Conservation (phyloP, 1,140 invertebrate genomes). For the Ceratoteleas bidentatus region DNA sequence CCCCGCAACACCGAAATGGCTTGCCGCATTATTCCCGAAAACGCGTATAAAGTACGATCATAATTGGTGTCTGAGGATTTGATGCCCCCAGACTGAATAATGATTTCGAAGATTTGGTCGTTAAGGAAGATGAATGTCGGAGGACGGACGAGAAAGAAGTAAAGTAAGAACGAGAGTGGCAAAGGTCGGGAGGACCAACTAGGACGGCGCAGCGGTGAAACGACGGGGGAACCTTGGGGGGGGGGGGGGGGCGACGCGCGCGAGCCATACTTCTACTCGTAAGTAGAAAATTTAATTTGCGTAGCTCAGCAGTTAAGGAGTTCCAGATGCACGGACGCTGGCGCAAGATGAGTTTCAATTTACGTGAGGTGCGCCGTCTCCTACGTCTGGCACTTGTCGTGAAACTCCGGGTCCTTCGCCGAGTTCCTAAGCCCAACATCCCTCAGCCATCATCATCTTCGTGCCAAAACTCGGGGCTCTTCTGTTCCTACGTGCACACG, state of each 20-base stretch:
- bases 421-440: constrained; percentile 64
- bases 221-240: no score
- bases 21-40: not conserved
- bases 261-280: constrained; percentile 69
- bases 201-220: no score
- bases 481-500: no score
- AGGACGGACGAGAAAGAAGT: constrained; percentile 34
- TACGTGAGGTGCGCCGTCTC: constrained; percentile 65
- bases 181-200: constrained; percentile 49
- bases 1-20: not conserved
- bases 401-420: constrained; percentile 55
- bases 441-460: constrained; percentile 70
- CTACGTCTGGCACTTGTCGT: constrained; percentile 65
- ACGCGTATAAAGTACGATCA: constrained; percentile 13
- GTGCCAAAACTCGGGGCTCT: no score
- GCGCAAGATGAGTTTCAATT: constrained; percentile 76
- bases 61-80: constrained; percentile 39
- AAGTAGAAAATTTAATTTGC: constrained; percentile 80
- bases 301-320: constrained; percentile 77
- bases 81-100: constrained; percentile 37
- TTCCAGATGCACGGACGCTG: constrained; percentile 72
- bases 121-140: constrained; percentile 51
- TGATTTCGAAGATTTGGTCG: constrained; percentile 50
- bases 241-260: constrained; percentile 25
- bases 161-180: constrained; percentile 43